Base-by-base conservation (phyloP, 2,113 vertebrate genomes). In the Epinephelus fuscoguttatus region DNA sequence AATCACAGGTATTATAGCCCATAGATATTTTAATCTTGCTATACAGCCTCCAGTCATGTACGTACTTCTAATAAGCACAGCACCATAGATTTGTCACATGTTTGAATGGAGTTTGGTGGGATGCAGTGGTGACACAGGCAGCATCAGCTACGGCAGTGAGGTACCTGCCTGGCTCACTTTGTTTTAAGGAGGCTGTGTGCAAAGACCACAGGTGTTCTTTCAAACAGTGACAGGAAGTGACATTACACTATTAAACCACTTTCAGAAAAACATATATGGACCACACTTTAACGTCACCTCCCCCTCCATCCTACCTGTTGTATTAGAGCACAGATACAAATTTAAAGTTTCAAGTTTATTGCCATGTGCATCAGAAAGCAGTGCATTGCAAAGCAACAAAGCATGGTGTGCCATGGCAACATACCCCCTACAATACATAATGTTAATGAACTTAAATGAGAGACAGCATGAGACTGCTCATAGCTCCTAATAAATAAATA, bases 81-180 rank as follows among this genome's bases (percentile, higher is more conserved):
- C 13, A 25, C n/a, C 13, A 1, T 42, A 3, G 23, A 62, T 70
- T 4, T 13, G 21, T 4, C 14, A 3, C 21, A 66, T 78, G 1
- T 61, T 66, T 81, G 1, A 55, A n/a, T 60, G 52, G 56, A 66
- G 59, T 87, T 70, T 61, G 53, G 52, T 75, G 19, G 4, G 23
- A 9, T 56, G 49, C 15, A 14, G 15, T 4, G 4, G 55, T 18
- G 33, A 59, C 23, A 17, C 17, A 55, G n/a, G 13, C 23, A 15
- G 19, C 42, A 23, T 55, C 23, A 53, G 18, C 27, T 23, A 6
- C 2, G 45, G 9, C 14, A 61, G 18, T 4, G 37, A 56, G 57
- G 13, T 3, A 4, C 14, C 33, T 66, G 30, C 14, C 33, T 66
- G 47, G 2, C 27, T 17, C 6, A 15, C 15, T 21, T 19, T n/a